phyloP scores from a whole-genome alignment of 2,797 vertebrate genomes.

The Chrosomus eos region DNA sequence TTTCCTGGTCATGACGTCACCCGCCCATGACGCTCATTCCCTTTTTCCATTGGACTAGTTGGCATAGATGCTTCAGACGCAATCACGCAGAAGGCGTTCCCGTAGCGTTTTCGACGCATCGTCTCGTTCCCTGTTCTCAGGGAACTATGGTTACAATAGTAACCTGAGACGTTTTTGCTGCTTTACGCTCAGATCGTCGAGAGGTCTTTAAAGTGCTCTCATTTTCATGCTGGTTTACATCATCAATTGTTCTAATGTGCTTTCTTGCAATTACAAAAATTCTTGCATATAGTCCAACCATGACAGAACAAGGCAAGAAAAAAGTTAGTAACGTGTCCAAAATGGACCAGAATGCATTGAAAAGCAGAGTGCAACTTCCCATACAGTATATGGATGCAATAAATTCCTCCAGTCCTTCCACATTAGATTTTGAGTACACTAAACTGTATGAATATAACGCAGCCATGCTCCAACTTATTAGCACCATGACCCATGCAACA shows the following conservation, averaged over 20 bases:
- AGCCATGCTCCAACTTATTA: conserved; percentile 71
- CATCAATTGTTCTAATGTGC: conserved; percentile 64
- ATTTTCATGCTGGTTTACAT: conserved; percentile 44
- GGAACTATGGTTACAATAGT: too few relatives aligned
- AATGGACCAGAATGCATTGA: conserved; percentile 75
- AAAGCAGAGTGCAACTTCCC: conserved; percentile 69
- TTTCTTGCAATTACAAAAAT: conserved; percentile 73
- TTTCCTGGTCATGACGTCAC: too few relatives aligned
- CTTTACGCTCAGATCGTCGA: conserved; percentile 64
- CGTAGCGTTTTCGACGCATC: too few relatives aligned
- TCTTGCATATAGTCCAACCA: conserved; percentile 70
- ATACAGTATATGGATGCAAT: conserved; percentile 66
- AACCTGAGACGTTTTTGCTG: too few relatives aligned
- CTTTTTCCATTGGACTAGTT: too few relatives aligned
- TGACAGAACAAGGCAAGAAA: conserved; percentile 68
- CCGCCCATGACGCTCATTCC: too few relatives aligned
- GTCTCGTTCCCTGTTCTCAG: too few relatives aligned
- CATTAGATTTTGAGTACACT: conserved; percentile 71
- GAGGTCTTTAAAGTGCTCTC: conserved; percentile 34
- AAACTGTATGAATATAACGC: conserved; percentile 72
- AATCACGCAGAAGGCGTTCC: too few relatives aligned
- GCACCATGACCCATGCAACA: conserved; percentile 66
- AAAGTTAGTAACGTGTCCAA: conserved; percentile 71
- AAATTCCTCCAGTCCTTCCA: conserved; percentile 69
- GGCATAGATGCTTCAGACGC: too few relatives aligned